Base-by-base conservation (phyloP, 2,797 vertebrate species). In the Ficedula albicollis region DNA sequence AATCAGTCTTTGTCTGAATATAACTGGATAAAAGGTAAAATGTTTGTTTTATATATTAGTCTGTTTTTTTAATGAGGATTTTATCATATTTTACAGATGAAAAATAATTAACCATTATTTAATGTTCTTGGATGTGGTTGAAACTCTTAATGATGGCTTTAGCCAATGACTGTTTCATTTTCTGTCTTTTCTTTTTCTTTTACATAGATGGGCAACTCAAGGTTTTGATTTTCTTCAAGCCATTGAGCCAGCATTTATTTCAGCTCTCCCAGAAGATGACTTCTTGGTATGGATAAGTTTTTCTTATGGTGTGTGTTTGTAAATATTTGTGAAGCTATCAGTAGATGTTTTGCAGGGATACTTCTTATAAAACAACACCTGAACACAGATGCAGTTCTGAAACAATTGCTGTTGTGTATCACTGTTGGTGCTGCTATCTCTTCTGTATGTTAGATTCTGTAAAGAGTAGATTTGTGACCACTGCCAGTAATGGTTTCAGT, bases 161-260 rank as follows among this genome's bases (percentile, higher is more conserved):
- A 56, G 74, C 52, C 15, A 2, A 82, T 86, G 34, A 76, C 38
- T 7, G 11, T 12, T 84, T 88, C 0, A 87, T 84, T 88, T 90
- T 86, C 20, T 82, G 4, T 78, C 26, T 66, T 66, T 41, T 83
- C 55, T 93, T 80, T 92, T 90, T 22, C 11, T 27, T 95, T 69
- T 82, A 82, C 48, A 76, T 97, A 99, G 99, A 96, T 99, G 99
- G 99, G 99, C 99, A 60, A 99, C 99, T 87, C 99, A 99, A 97
- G 99, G 99, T 76, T 99, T 99, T 97, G 99, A 99, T 97, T 99
- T 99, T 95, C 99, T 99, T 82, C 99, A 99, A 97, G 99, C 99
- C 39, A 99, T 99, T 29, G 99, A 99, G 93, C 99, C 99, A 62
- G 99, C 97, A 56, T 99, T 99, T 95, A 99, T 99, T 97, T 99